Base-by-base conservation (phyloP, 2,888 invertebrate genomes). In the Eupithecia exiguata region DNA sequence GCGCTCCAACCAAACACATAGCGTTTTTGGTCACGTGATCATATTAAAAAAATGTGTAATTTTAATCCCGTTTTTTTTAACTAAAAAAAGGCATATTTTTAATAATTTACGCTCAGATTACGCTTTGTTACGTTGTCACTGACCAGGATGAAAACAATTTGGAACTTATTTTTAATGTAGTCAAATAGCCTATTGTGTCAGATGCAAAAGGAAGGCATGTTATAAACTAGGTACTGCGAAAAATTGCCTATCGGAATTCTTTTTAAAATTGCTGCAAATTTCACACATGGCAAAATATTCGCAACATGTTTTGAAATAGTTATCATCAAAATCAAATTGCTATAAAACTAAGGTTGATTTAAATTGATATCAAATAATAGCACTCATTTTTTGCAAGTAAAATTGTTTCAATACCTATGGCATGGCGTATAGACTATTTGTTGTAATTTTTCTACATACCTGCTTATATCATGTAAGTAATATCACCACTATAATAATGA, bases 381-480 rank as follows among this genome's bases (percentile, higher is more conserved):
- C 63, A 38, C 36, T 21, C 1, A 21, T 12, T 38, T 58, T 65
- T 38, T 38, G 38, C 63, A 7, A 9, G 21, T 38, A 63, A 0
- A n/a, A 5, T n/a, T n/a, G 35, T 36, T 38, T 21, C 40, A 66
- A 21, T 21, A 53, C 53, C 14, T 21, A 66, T 66, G 66, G 66
- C 66, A 66, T 66, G 66, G 66, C 66, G 38, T 1, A 38, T 38
- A 65, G 36, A n/a, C 63, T 12, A n/a, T 66, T 66, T 16, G 5
- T 43, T 12, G 5, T n/a, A 3, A 43, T 66, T 66, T 66, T 5
- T 66, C 7, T 66, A 25, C 12, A 40, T 0, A 14, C 21, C 7
- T 66, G 66, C 1, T 21, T 66, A 6, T 25, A 66, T 7, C 21
- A 66, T 66, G 66, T 66, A 43, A 66, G 66, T 66, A 9, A 7